A percentile compares a stretch with the other conserved stretches of the same genome.
phyloP scores from a whole-genome alignment of 2,113 vertebrate species.

The Triplophysa tibetana region DNA sequence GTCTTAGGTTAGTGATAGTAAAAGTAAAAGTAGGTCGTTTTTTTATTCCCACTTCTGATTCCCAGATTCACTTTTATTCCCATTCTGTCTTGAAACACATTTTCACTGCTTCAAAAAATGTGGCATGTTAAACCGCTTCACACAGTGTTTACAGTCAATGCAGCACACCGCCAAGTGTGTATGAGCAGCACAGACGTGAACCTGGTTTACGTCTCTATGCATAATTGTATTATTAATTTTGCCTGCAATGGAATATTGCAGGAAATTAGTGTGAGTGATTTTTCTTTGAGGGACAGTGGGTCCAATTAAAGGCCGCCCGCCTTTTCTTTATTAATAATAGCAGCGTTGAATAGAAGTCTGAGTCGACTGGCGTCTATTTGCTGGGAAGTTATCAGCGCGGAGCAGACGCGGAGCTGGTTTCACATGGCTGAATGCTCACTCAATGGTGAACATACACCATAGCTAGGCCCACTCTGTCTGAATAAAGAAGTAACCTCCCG shows the following conservation, averaged over 20 bases:
- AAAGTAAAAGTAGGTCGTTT: no score
- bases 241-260: slow-evolving; percentile 65
- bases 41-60: not conserved
- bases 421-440: slow-evolving; percentile 72
- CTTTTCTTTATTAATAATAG: slow-evolving; percentile 70
- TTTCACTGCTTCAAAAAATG: slow-evolving; percentile 1
- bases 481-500: slow-evolving; percentile 52
- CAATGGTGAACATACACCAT: slow-evolving; percentile 66
- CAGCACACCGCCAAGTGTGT: slow-evolving; percentile 38
- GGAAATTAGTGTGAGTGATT: slow-evolving; percentile 61
- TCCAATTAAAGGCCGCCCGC: slow-evolving; percentile 70
- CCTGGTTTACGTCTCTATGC: slow-evolving; percentile 50
- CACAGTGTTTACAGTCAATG: slow-evolving; percentile 8
- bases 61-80: no score
- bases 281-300: slow-evolving; percentile 67
- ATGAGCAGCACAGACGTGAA: slow-evolving; percentile 34
- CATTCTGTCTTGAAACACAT: not conserved
- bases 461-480: slow-evolving; percentile 40
- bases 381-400: slow-evolving; percentile 71
- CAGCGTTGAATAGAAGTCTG: slow-evolving; percentile 50
- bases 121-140: not conserved
- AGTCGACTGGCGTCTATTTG: slow-evolving; percentile 31
- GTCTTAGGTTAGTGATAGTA: no score
- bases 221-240: slow-evolving; percentile 70
- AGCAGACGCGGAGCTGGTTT: slow-evolving; percentile 69